Base-by-base conservation (phyloP, 2,113 vertebrate genomes). In the Ameiurus melas region DNA sequence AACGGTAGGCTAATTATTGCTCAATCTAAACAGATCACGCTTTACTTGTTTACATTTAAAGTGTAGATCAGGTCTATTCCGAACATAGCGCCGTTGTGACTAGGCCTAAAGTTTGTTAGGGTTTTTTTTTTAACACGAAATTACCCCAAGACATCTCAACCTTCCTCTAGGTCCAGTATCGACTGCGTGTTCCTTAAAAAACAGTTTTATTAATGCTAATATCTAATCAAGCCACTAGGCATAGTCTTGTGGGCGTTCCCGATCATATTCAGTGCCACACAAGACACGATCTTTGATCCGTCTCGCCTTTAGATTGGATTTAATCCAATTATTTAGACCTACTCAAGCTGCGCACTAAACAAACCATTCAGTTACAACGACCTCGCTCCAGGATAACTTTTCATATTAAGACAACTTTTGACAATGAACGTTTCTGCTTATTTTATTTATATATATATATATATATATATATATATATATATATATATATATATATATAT, bases 321-420 rank as follows among this genome's bases (percentile, higher is more conserved):
- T 95, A 96, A 96, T 96, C 95, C 95, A 95, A 94, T 96, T 96
- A 96, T 95, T 96, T 94, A 86, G 92, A 94, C 91, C 91, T 90
- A 87, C 90, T 87, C 93, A 93, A 94, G 92, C 92, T 93, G 93
- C 91, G 90, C 90, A 91, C 91, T 90, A 88, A 93, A 90, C 91
- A 94, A 94, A 94, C 94, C 91, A 92, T 89, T 90, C 85, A 89
- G 53, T 87, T 91, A 88, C 33, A 94, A 85, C 92, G 92, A 87
- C 87, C 91, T 87, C 17, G 55, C 51, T 25, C 53, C 0, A 25
- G 62, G 47, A 64, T 33, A 6, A n/a, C 3, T 30, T 30, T 66
- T 70, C 12, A 25, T 60, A 13, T 39, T 3, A 47, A 14, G 20
- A 36, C 1, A 25, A 83, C 58, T 82, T 36, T 22, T 0, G 9